Base-by-base conservation (phyloP, 2,888 invertebrate species). In the Rapana venosa region DNA sequence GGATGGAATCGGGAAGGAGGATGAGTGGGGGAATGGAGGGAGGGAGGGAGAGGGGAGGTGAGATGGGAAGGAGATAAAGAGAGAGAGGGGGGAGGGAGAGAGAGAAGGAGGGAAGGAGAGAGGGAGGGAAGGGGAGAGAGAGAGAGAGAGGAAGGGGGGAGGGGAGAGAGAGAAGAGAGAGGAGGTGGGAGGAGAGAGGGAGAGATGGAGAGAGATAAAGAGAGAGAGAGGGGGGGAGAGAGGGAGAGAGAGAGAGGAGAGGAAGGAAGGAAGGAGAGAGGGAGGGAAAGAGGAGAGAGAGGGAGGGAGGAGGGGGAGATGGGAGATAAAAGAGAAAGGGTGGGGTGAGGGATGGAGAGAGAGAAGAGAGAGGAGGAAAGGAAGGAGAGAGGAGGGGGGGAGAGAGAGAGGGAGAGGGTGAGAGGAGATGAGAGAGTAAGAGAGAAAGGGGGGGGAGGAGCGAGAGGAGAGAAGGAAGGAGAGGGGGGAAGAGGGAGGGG, bases 181-280 rank as follows among this genome's bases (percentile, higher is more conserved):
- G n/a, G n/a, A n/a, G n/a, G n/a, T 97, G 83, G 22, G 22, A 2
- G 61, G 22, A 8, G 61, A 61, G 61, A 74, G n/a, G n/a, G 8
- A n/a, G n/a, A 74, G n/a, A n/a, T 0, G n/a, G n/a, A n/a, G 26
- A 13, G n/a, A 11, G 0, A n/a, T 26, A 74, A 26, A n/a, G n/a
- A n/a, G 11, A 74, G n/a, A 6, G 26, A 74, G n/a, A 13, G n/a
- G 8, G 2, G 15, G 61, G 8, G 2, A n/a, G 74, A 74, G 26
- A 74, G n/a, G n/a, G 26, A 22, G 61, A 47, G 47, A 2, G 47
- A 47, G 47, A 47, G 47, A n/a, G n/a, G n/a, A 74, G 26, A 74
- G 26, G 0, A 0, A 74, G 47, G 8, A 8, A 47, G 47, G 47
- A 47, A 8, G 8, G n/a, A n/a, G n/a, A n/a, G n/a, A 74, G 74